Conservation (phyloP, 2,797 vertebrate species). For the Liparis tanakae region DNA sequence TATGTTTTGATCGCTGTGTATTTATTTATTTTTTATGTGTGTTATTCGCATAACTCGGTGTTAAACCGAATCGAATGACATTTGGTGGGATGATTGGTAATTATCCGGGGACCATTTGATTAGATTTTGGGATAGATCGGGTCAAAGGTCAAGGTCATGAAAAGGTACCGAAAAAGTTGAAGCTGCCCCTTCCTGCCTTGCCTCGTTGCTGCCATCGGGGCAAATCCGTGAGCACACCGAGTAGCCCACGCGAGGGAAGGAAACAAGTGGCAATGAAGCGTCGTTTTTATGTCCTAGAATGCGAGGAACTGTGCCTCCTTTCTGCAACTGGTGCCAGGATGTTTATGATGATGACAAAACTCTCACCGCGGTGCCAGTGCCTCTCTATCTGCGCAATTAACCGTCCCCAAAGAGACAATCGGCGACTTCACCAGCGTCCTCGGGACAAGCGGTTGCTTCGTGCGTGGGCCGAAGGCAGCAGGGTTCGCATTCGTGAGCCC, state of each 20-base stretch:
- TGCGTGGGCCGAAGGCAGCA: no score
- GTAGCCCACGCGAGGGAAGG: not conserved
- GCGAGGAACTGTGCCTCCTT: not conserved
- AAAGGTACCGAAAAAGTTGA: constrained; percentile 2
- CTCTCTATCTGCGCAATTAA: constrained; percentile 6
- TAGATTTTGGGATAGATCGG: no score
- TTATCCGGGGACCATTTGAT: no score
- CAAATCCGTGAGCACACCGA: constrained; percentile 5
- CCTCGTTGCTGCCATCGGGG: constrained; percentile 1
- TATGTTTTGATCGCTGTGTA: no score
- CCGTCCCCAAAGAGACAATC: constrained; percentile 10
- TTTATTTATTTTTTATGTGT: no score
- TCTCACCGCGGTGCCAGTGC: not conserved
- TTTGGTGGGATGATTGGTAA: no score
- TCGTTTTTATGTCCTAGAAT: not conserved
- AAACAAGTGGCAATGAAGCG: not conserved
- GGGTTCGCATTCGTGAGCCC: constrained; percentile 32
- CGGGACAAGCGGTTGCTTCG: constrained; percentile 6
- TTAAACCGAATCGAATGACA: no score
- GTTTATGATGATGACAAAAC: constrained; percentile 21
- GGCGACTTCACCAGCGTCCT: constrained; percentile 12
- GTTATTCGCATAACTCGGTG: no score
- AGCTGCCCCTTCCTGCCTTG: not conserved
- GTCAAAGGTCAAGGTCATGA: no score
- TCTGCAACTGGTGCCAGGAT: constrained; percentile 2